Percentiles rank a stretch among this genome's conserved stretches.
Evolutionary conservation across 2,888 invertebrate genomes (phyloP).

Genomic region (Diarsia rubi): DNA sequence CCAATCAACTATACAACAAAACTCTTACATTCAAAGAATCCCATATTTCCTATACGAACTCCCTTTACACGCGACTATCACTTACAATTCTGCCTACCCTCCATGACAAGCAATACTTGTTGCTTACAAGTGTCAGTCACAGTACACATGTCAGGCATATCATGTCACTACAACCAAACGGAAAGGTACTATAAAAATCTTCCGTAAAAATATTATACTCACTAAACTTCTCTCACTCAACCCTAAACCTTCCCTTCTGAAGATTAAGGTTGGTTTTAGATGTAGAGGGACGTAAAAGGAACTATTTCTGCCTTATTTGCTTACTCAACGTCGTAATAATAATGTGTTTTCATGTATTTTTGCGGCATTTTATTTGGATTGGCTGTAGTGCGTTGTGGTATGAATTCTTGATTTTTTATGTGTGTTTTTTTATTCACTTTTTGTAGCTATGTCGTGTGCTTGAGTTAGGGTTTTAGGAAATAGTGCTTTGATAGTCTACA

Average conservation of each 20-base stretch:
- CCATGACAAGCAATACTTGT: constrained; percentile 63
- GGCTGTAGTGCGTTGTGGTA: constrained; percentile 41
- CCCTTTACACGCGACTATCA: constrained; percentile 45
- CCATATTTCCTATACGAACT: constrained; percentile 8
- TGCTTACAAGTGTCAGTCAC: constrained; percentile 68
- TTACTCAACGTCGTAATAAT: constrained; percentile 71
- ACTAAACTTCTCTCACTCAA: constrained; percentile 18
- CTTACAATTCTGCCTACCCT: constrained; percentile 50
- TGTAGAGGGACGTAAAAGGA: constrained; percentile 28
- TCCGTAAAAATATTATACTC: constrained; percentile 65
- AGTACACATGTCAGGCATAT: constrained; percentile 65
- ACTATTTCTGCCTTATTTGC: constrained; percentile 72
- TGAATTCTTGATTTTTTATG: constrained; percentile 49
- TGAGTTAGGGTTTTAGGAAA: neutral
- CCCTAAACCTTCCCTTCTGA: constrained; percentile 32
- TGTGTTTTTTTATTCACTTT: constrained; percentile 14
- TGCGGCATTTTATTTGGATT: constrained; percentile 58
- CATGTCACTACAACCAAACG: constrained; percentile 62
- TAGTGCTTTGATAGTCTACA: neutral
- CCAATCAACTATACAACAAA: neutral
- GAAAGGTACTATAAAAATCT: constrained; percentile 67
- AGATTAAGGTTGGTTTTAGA: constrained; percentile 47
- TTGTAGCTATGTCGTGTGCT: neutral
- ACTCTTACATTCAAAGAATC: neutral
- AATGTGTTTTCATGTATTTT: constrained; percentile 67